Percentiles rank a stretch among this genome's conserved stretches.
Conservation (phyloP, 2,113 vertebrate species). For the Indri indri region DNA sequence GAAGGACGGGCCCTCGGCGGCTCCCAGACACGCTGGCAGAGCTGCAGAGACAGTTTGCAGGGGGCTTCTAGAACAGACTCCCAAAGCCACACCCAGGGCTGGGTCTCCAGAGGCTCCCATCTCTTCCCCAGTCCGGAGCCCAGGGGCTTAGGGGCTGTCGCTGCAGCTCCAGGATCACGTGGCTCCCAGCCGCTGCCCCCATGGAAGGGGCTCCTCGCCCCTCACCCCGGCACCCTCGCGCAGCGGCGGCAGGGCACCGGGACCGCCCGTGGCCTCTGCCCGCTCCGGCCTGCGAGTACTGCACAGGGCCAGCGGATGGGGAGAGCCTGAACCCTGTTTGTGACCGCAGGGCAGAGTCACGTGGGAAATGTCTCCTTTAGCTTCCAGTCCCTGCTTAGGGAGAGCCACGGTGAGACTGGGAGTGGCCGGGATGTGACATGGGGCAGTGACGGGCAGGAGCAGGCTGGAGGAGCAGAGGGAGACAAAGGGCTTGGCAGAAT, state of each 20-base stretch:
- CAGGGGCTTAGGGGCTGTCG: fast-evolving
- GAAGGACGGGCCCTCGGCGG: fast-evolving
- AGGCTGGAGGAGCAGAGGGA: neutral
- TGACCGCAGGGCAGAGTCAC: neutral
- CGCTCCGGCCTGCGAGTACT: fast-evolving
- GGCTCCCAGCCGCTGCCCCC: neutral
- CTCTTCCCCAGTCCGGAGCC: neutral
- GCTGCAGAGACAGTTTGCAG: neutral
- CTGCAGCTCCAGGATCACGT: fast-evolving
- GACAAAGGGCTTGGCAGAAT: neutral
- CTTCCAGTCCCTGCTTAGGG: neutral
- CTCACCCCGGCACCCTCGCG: fast-evolving
- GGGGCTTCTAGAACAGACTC: too few species aligned
- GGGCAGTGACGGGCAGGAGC: neutral
- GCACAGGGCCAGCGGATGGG: neutral
- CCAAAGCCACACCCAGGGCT: fast-evolving
- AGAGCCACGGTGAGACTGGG: neutral
- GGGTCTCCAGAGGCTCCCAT: too few species aligned
- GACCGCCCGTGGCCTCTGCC: neutral
- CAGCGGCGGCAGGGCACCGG: neutral
- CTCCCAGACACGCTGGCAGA: neutral
- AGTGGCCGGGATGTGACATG: too few species aligned
- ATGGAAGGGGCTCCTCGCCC: fast-evolving
- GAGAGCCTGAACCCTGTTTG: fast-evolving
- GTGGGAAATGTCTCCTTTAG: neutral